Base-by-base conservation (phyloP, 2,113 vertebrate genomes). In the Trochalopteron elliotii region DNA sequence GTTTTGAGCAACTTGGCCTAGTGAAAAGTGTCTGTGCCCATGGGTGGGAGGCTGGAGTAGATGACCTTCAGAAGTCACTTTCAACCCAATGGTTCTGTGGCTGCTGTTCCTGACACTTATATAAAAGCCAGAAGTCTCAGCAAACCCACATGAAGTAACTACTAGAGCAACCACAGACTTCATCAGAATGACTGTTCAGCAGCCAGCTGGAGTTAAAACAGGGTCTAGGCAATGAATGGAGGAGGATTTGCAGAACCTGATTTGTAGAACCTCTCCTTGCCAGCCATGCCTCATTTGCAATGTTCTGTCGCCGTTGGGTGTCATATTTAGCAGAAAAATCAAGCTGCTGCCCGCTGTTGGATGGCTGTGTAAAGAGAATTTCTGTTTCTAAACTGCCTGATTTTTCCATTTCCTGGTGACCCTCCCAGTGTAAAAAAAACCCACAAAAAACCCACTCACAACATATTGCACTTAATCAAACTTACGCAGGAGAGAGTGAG, bases 401-500 rank as follows among this genome's bases (percentile, higher is more conserved):
- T 64, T 86, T 76, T 87, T 76, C n/a, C 53, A 40, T 55, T 91
- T 96, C 45, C 28, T 72, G 67, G 39, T 87, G 87, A 91, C 90
- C 90, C 11, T 86, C 25, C 10, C 40, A 50, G 64, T 61, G n/a
- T 53, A n/a, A 47, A 67, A 74, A 40, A 74, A 55, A 42, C 4
- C 2, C 52, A 49, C 6, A 15, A 15, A 17, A 56, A 56, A 12
- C 3, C 10, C 23, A 42, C 40, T 64, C 60, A 60, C 72, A 49
- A 71, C 1, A 1, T n/a, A 74, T 50, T 74, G 65, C 47, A 94
- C 83, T 93, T 93, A 96, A 93, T 93, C 94, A 93, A 91, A 91
- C 42, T 81, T 86, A 49, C 1, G 63, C 83, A 76, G 81, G 74
- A 71, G 64, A 84, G 68, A 65, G 44, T 60, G 59, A 60, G 70